phyloP scores from a whole-genome alignment of 2,797 vertebrate genomes.

The Neosilurus hyrtlii region DNA sequence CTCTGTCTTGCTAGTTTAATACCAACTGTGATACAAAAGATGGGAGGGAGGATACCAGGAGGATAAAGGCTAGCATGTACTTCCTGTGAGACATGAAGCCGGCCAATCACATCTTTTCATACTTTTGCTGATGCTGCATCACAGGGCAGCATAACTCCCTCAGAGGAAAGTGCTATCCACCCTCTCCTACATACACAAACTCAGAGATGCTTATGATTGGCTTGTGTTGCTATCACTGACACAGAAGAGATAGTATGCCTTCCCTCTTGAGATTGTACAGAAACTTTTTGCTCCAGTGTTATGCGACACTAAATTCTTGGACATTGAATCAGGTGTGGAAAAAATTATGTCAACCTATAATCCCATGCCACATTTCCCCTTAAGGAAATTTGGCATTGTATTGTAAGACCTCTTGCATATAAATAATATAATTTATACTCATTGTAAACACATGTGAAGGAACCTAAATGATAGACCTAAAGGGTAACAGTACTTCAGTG shows the following conservation, averaged over 20 bases:
- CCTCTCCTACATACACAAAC: not conserved
- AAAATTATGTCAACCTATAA: not conserved
- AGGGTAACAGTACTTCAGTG: not conserved
- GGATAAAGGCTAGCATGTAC: not conserved
- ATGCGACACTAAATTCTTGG: not conserved
- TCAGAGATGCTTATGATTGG: not conserved
- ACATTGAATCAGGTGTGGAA: not conserved
- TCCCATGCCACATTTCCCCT: not conserved
- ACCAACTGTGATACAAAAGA: not conserved
- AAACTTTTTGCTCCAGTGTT: not conserved
- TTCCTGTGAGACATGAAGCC: not conserved
- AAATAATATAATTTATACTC: not conserved
- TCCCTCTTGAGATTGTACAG: not conserved
- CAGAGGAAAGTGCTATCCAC: not conserved
- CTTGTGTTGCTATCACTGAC: not conserved
- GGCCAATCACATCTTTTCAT: not conserved
- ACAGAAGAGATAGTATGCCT: not conserved
- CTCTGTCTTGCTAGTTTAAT: not conserved
- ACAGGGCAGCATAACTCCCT: not conserved
- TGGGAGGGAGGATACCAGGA: too few relatives aligned
- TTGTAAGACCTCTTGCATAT: not conserved
- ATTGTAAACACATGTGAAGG: not conserved
- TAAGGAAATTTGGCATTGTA: not conserved
- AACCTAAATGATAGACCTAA: too few relatives aligned
- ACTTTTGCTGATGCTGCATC: not conserved